A percentile compares a stretch with the other conserved stretches of the same genome.
Evolutionary conservation across 1,140 invertebrate genomes (phyloP).

Genomic region (Diprion similis): DNA sequence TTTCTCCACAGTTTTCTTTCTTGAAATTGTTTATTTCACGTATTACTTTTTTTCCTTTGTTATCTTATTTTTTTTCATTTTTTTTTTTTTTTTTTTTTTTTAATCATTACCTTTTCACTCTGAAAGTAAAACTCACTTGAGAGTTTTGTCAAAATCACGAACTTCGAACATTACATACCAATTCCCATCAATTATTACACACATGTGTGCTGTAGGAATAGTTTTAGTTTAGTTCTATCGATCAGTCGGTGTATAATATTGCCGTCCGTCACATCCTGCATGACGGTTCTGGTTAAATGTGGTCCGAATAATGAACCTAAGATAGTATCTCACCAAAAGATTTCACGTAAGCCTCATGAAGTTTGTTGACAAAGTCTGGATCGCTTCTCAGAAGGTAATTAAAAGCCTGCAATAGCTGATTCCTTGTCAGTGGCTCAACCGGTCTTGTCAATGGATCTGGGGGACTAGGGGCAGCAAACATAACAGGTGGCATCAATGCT

Average conservation of each 20-base stretch:
- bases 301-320: constrained; percentile 38
- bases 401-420: constrained; percentile 87
- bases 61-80: background rate
- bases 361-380: constrained; percentile 82
- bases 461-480: constrained; percentile 71
- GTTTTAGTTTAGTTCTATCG: constrained; percentile 4
- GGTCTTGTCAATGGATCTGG: constrained; percentile 51
- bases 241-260: background rate
- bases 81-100: background rate
- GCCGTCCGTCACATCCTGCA: constrained; percentile 34
- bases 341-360: constrained; percentile 90
- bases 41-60: background rate
- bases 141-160: constrained; percentile 26
- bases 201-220: constrained; percentile 29
- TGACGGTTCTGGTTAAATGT: constrained; percentile 22
- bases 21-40: background rate
- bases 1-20: no score
- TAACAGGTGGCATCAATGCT: constrained; percentile 82
- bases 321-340: constrained; percentile 79
- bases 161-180: constrained; percentile 24
- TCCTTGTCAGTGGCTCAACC: constrained; percentile 79
- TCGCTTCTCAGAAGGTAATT: constrained; percentile 88
- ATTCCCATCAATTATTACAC: constrained; percentile 16
- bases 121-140: background rate
- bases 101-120: background rate